Conservation (phyloP, 1,140 invertebrate genomes). For the Microplitis demolitor region DNA sequence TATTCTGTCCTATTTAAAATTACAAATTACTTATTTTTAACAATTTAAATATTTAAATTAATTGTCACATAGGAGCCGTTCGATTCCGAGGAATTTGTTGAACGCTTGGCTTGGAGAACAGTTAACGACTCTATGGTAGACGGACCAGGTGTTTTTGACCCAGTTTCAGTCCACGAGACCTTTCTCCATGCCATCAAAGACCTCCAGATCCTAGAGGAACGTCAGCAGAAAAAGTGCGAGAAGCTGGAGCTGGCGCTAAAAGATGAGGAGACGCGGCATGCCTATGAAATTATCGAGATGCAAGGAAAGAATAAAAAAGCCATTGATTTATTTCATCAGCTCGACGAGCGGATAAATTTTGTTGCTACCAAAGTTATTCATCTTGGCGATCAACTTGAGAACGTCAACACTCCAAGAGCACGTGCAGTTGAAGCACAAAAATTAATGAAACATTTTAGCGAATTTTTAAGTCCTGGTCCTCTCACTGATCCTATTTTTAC, state of each 20-base stretch:
- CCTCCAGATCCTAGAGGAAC: conserved; percentile 78
- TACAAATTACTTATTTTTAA: not conserved
- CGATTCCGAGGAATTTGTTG: conserved; percentile 96
- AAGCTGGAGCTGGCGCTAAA: conserved; percentile 80
- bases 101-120: conserved; percentile 92
- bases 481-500: conserved; percentile 85
- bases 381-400: conserved; percentile 95
- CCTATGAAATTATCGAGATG: conserved; percentile 79
- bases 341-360: conserved; percentile 95
- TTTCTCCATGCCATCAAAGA: conserved; percentile 91
- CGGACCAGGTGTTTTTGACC: conserved; percentile 73
- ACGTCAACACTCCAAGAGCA: conserved; percentile 92
- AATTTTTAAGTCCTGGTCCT: conserved; percentile 88
- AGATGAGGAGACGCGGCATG: conserved; percentile 87
- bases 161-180: conserved; percentile 83
- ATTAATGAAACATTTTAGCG: conserved; percentile 90
- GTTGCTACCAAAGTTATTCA: conserved; percentile 97
- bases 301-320: conserved; percentile 89
- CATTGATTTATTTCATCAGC: conserved; percentile 85
- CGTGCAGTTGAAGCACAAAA: conserved; percentile 94
- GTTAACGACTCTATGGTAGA: conserved; percentile 76
- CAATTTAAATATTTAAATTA: conserved; percentile 13
- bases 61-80: conserved; percentile 80
- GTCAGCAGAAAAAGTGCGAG: conserved; percentile 87
- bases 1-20: conserved; percentile 44